Evolutionary conservation across 2,113 vertebrate species (phyloP), one percentile per base, ranked within the genome.

Genomic region (Thunnus maccoyii): DNA sequence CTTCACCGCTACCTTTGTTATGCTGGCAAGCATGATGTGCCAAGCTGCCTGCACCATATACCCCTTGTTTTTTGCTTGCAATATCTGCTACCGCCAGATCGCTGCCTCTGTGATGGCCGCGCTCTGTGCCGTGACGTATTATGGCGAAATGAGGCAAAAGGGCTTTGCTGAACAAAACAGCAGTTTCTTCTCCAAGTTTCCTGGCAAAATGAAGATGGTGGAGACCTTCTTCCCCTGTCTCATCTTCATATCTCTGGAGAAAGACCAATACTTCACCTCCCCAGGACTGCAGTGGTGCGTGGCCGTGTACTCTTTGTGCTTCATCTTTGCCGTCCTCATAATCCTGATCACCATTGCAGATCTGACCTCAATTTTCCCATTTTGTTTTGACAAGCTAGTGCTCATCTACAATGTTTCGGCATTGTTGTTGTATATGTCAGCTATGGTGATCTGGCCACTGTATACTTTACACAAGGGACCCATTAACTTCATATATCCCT

Each of bases 191-290:
- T 95, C 96, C 57, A 96, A 96, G 0, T 18, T 96, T 30, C 95
- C 96, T 0, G 97, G 97, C 1, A 94, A 97, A 17, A 94, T 98
- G 80, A 97, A 97, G 92, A 96, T 98, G 63, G 90, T 97, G 1
- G 97, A 98, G 76, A 92, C 93, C 41, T 97, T 96, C 0, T 56
- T 97, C 46, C 94, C 96, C 16, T 97, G 96, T 52, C 93, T 97
- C 22, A 97, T 97, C 90, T 97, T 97, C 91, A 92, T 82, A 1
- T 96, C 96, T 65, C 78, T 98, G 85, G 86, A 95, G 66, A 20
- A 0, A 0, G 0, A 0, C 0, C 50, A 72, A 3, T 18, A 86
- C 68, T 3, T 0, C 0, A 0, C 0, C 0, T 22, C 1, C 1
- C 8, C 94, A 0, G 95, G 75, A 1, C 69, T 95, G 47, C 91